Percentiles rank a stretch among this genome's conserved stretches.
These are phyloP conservation scores for Cantharis nigra DNA, from an alignment of 2,888 invertebrate genomes.

Conservation along the genomic window DNA sequence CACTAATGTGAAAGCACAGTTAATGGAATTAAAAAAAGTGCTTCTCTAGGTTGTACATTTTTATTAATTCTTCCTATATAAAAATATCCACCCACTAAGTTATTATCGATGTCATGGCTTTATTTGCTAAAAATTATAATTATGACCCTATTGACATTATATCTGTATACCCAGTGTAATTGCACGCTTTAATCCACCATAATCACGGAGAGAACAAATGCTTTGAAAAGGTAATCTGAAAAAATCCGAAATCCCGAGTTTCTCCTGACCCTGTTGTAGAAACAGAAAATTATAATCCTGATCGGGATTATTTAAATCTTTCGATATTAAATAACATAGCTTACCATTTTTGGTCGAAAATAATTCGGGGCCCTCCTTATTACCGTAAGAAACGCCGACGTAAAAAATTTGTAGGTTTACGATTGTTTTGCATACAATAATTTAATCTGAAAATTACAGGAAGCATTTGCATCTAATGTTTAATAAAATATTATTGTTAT, in stretches of 20 bases:
- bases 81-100: constrained; percentile 2
- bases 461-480: background rate
- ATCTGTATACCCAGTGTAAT: background rate
- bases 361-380: background rate
- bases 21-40: background rate
- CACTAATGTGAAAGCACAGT: background rate
- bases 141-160: background rate
- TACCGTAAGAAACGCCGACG: background rate
- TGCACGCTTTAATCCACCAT: background rate
- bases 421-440: background rate
- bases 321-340: background rate
- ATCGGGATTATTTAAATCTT: background rate
- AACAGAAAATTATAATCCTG: background rate
- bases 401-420: background rate
- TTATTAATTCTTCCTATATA: background rate
- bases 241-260: too few species aligned
- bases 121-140: constrained; percentile 23
- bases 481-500: background rate
- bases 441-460: background rate
- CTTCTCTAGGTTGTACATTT: background rate
- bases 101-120: constrained; percentile 19
- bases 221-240: too few species aligned
- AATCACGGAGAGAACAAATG: background rate
- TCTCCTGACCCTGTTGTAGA: too few species aligned
- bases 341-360: background rate